Conservation (phyloP, 2,888 invertebrate species). For the Ectropis crepuscularia region DNA sequence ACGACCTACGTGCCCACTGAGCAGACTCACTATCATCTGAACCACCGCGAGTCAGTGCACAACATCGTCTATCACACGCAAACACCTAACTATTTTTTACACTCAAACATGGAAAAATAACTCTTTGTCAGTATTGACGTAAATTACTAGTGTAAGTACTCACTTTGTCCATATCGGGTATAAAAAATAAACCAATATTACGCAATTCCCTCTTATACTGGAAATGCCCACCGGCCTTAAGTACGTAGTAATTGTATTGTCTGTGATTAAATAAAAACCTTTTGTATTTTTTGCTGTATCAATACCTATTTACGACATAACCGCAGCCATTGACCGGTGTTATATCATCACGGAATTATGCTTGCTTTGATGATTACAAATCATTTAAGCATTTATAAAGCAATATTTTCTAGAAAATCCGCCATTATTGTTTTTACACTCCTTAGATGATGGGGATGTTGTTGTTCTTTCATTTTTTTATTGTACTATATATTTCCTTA, state of each 20-base stretch:
- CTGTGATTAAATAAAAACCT: background rate
- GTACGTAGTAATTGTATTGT: slow-evolving; percentile 1
- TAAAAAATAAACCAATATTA: background rate
- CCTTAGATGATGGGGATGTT: too few relatives aligned
- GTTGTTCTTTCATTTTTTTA: too few relatives aligned
- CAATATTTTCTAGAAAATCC: background rate
- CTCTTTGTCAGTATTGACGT: slow-evolving; percentile 9
- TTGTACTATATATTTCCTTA: too few relatives aligned
- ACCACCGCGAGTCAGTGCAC: too few relatives aligned
- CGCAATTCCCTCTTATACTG: slow-evolving; percentile 3
- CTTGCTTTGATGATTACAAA: background rate
- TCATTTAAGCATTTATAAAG: background rate
- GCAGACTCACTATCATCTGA: too few relatives aligned
- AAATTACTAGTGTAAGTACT: background rate
- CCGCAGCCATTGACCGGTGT: background rate
- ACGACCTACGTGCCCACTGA: too few relatives aligned
- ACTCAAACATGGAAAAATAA: slow-evolving; percentile 2
- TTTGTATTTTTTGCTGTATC: slow-evolving; percentile 1
- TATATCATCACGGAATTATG: background rate
- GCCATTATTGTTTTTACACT: too few relatives aligned
- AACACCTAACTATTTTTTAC: slow-evolving; percentile 7
- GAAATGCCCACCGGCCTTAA: slow-evolving; percentile 9
- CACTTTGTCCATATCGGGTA: background rate
- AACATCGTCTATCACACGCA: background rate
- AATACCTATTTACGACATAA: background rate